Conservation (phyloP, 2,888 invertebrate species). For the Drosophila hawaiiensis region DNA sequence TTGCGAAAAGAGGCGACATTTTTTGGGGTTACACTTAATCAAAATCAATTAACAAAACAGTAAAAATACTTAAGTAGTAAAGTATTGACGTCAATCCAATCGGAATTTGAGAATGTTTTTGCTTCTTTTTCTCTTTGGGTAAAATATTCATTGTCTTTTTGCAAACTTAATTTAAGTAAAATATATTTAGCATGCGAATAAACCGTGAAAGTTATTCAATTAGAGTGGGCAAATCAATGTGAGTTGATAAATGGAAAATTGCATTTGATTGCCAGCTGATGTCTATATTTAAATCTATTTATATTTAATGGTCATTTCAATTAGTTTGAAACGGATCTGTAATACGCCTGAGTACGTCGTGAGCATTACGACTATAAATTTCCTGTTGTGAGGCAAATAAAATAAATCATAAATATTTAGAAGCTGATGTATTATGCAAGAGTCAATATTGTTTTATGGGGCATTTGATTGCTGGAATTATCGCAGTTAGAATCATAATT, state of each 20-base stretch:
- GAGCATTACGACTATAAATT: slow-evolving; percentile 11
- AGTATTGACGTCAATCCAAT: slow-evolving; percentile 50
- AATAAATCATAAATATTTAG: slow-evolving; percentile 11
- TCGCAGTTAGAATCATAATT: slow-evolving; percentile 43
- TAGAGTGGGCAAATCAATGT: slow-evolving; percentile 65
- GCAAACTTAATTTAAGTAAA: slow-evolving; percentile 35
- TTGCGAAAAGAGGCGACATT: slow-evolving; percentile 8
- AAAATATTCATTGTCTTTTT: not conserved
- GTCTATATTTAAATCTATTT: slow-evolving; percentile 2
- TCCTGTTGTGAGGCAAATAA: not conserved
- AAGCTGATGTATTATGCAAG: not conserved
- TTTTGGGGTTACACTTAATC: slow-evolving; percentile 6
- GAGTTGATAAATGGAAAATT: slow-evolving; percentile 60
- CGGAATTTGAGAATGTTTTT: slow-evolving; percentile 3
- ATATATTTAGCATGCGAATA: slow-evolving; percentile 62
- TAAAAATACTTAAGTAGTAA: slow-evolving; percentile 14
- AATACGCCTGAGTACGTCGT: slow-evolving; percentile 29
- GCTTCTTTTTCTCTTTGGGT: not conserved
- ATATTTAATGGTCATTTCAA: slow-evolving; percentile 14
- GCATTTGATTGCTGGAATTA: slow-evolving; percentile 15
- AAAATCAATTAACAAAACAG: slow-evolving; percentile 2
- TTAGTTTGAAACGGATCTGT: slow-evolving; percentile 13
- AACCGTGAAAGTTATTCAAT: slow-evolving; percentile 62
- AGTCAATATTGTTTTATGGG: slow-evolving; percentile 26
- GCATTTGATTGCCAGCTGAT: slow-evolving; percentile 55